These are phyloP conservation scores for Parazoanthus atlanticus DNA, from an alignment of 92 coral and sea anemone species.

Conservation along the genomic window DNA sequence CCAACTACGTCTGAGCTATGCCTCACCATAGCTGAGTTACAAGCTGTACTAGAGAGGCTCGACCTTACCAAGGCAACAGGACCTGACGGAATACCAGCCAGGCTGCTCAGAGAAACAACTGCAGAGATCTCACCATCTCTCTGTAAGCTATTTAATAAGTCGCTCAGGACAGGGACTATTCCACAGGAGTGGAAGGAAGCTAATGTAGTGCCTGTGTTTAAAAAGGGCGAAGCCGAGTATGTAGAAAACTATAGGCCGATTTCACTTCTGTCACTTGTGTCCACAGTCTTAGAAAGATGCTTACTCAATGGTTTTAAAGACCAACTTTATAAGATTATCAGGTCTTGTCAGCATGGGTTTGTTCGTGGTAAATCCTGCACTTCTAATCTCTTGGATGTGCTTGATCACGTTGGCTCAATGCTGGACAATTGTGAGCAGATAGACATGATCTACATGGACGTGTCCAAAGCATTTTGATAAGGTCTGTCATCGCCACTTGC, in stretches of 20 bases:
- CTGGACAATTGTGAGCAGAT: neutral
- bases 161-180: conserved; percentile 36
- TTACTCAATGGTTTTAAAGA: conserved; percentile 12
- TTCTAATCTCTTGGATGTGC: neutral
- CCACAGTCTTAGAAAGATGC: conserved; percentile 29
- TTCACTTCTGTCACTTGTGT: conserved; percentile 38
- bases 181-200: conserved; percentile 49
- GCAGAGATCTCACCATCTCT: conserved; percentile 43
- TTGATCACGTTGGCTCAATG: conserved; percentile 2
- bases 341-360: conserved; percentile 12
- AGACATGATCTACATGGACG: too few species aligned
- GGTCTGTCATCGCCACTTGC: too few species aligned
- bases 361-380: conserved; percentile 2
- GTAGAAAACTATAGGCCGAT: conserved; percentile 29
- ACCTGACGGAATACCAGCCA: conserved; percentile 36
- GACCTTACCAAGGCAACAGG: conserved; percentile 35
- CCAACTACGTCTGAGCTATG: conserved; percentile 27
- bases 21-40: conserved; percentile 40
- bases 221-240: conserved; percentile 21
- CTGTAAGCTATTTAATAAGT: conserved; percentile 44
- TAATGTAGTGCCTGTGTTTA: conserved; percentile 10
- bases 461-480: too few species aligned
- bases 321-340: neutral
- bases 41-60: conserved; percentile 29
- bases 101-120: conserved; percentile 42